Evolutionary conservation across 2,797 vertebrate species (phyloP).

Genomic region (Malurus splendens): DNA sequence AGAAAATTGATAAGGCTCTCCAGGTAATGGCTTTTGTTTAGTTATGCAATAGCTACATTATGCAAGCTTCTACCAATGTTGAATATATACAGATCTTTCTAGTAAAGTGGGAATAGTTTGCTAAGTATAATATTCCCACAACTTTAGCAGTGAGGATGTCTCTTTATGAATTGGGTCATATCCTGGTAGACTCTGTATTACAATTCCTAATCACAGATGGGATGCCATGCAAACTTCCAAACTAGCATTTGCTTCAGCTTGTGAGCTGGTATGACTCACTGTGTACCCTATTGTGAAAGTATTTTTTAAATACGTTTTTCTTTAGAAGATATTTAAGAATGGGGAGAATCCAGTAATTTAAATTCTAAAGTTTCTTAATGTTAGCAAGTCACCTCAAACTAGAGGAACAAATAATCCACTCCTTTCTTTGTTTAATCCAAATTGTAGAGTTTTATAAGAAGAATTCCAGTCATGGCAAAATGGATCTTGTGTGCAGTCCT

Average conservation of each 20-base stretch:
- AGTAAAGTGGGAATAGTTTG: background rate
- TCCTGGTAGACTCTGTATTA: background rate
- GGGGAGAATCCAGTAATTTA: background rate
- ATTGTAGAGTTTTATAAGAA: background rate
- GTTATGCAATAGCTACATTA: background rate
- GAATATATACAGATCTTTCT: background rate
- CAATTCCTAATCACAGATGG: background rate
- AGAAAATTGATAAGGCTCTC: background rate
- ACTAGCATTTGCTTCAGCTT: background rate
- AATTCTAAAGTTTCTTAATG: background rate
- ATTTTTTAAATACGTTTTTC: background rate
- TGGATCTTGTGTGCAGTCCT: background rate
- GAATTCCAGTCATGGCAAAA: background rate
- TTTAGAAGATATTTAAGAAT: background rate
- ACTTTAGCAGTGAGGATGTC: background rate
- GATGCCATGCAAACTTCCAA: background rate
- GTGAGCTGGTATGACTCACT: background rate
- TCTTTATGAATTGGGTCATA: background rate
- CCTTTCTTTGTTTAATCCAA: background rate
- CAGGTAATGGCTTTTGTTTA: constrained; percentile 19
- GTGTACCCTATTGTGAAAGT: background rate
- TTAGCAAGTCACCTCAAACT: background rate
- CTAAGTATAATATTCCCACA: background rate
- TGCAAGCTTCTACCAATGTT: background rate
- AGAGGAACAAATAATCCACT: background rate